Conservation (phyloP, 2,797 vertebrate species). For the Falco naumanni region DNA sequence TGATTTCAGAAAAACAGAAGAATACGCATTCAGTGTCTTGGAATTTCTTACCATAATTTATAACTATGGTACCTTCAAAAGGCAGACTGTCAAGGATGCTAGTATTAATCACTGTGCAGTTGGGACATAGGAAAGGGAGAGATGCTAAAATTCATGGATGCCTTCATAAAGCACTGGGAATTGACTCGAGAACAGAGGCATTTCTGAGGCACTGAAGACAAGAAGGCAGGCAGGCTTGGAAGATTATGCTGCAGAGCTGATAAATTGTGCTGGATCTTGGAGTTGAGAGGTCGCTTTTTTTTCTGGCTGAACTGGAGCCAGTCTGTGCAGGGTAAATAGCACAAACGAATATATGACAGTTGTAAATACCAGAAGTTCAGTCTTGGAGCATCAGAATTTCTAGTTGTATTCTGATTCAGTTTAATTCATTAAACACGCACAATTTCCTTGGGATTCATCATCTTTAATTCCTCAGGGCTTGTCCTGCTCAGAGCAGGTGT, state of each 20-base stretch:
- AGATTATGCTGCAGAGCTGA: background rate
- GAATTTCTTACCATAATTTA: background rate
- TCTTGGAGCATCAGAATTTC: background rate
- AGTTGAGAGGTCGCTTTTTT: background rate
- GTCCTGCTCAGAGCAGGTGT: background rate
- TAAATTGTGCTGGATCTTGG: background rate
- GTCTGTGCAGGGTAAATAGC: background rate
- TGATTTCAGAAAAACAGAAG: background rate
- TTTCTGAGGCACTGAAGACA: background rate
- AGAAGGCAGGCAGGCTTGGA: background rate
- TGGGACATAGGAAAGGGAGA: background rate
- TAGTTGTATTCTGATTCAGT: background rate
- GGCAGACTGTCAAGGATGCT: background rate
- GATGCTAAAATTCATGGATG: background rate
- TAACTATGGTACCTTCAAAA: background rate
- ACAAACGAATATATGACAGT: background rate
- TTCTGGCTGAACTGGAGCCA: background rate
- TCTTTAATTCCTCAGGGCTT: background rate
- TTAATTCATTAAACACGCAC: background rate
- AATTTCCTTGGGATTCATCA: background rate
- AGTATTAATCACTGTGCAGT: background rate
- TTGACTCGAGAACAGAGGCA: background rate
- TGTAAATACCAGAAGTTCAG: background rate
- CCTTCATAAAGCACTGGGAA: background rate
- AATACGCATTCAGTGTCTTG: background rate